Conservation (phyloP, 2,888 invertebrate genomes). For the Dicranocentrus wangi region DNA sequence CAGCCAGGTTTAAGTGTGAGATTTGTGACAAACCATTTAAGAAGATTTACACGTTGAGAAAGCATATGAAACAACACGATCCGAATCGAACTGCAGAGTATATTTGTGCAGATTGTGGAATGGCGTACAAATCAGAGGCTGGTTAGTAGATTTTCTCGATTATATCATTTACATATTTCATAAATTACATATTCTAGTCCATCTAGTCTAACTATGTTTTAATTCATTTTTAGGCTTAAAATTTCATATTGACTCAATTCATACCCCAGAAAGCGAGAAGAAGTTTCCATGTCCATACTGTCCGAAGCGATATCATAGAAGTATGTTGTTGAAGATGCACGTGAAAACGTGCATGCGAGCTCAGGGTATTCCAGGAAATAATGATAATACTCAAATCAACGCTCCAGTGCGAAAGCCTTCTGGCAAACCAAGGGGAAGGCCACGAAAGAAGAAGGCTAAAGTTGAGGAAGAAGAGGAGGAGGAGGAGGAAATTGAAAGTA, state of each 20-base stretch:
- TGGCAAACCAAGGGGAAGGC: background rate
- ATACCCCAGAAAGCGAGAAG: slow-evolving; percentile 19
- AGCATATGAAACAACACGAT: slow-evolving; percentile 2
- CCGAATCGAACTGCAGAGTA: background rate
- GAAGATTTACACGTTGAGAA: background rate
- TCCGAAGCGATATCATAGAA: slow-evolving; percentile 11
- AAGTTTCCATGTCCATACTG: slow-evolving; percentile 21
- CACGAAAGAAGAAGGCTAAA: background rate
- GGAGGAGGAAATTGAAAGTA: background rate
- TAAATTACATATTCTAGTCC: background rate
- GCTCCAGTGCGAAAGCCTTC: background rate
- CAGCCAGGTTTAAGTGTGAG: slow-evolving; percentile 5
- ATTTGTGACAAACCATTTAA: slow-evolving; percentile 9
- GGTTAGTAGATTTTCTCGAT: slow-evolving; percentile 2
- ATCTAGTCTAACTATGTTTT: background rate
- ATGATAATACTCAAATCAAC: background rate
- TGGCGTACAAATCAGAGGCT: slow-evolving; percentile 1
- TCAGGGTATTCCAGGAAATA: background rate
- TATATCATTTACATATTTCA: background rate
- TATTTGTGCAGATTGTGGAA: slow-evolving; percentile 34
- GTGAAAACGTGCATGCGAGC: background rate
- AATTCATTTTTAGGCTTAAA: slow-evolving; percentile 3
- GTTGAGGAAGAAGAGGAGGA: slow-evolving; percentile 9
- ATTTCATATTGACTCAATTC: slow-evolving; percentile 8
- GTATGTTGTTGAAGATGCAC: slow-evolving; percentile 4